Evolutionary conservation across 2,888 invertebrate genomes (phyloP).

Genomic region (Luffia ferchaultella): DNA sequence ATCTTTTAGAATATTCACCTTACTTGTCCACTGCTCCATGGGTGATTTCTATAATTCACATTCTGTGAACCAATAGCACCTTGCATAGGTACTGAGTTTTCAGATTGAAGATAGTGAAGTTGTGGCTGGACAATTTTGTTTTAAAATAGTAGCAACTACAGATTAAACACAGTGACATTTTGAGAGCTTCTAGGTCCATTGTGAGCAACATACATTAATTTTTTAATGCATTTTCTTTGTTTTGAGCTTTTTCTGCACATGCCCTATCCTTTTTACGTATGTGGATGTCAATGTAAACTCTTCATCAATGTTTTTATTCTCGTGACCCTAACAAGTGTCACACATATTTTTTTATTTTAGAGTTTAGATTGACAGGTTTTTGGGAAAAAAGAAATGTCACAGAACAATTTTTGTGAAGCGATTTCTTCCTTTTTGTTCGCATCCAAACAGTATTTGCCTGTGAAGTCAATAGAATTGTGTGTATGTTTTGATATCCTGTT

Average conservation of each 20-base stretch:
- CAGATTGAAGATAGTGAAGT: constrained; percentile 14
- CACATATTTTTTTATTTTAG: constrained; percentile 7
- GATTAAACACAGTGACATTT: constrained; percentile 15
- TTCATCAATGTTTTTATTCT: constrained; percentile 4
- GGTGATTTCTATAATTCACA: too few relatives aligned
- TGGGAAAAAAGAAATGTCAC: constrained; percentile 3
- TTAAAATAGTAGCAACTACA: constrained; percentile 16
- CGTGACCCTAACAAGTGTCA: constrained; percentile 5
- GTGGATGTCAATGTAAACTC: constrained; percentile 3
- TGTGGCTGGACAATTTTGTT: constrained; percentile 17
- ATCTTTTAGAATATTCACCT: too few relatives aligned
- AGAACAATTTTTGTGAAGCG: constrained; percentile 3
- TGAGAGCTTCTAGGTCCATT: constrained; percentile 19
- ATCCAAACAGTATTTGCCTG: constrained; percentile 4
- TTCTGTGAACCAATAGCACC: constrained; percentile 16
- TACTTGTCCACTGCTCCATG: too few relatives aligned
- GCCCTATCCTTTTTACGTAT: constrained; percentile 14
- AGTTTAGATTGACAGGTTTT: constrained; percentile 5
- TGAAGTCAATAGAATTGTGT: constrained; percentile 4
- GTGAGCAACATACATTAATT: constrained; percentile 15
- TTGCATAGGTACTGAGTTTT: constrained; percentile 8
- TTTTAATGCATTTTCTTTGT: constrained; percentile 11
- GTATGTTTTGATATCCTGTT: constrained; percentile 6
- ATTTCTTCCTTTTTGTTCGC: constrained; percentile 3
- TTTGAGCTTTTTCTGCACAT: constrained; percentile 16